Percentiles rank a stretch among this genome's conserved stretches.
Evolutionary conservation across 2,797 vertebrate species (phyloP).

Genomic region (Pyrocephalus nanus): DNA sequence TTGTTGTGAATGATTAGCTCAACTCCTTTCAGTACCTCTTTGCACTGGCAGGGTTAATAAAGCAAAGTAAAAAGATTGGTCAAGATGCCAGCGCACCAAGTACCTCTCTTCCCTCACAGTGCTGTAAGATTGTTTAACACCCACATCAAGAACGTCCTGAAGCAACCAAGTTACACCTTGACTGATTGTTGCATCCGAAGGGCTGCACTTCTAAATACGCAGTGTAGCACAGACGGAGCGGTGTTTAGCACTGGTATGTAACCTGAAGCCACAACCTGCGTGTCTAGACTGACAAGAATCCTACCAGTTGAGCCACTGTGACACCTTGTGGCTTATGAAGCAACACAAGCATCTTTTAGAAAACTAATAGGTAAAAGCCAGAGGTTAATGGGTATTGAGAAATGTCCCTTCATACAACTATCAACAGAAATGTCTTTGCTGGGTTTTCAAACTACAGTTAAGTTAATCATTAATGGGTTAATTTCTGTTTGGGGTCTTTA

Average conservation of each 20-base stretch:
- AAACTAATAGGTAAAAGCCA: background rate
- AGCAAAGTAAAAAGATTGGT: background rate
- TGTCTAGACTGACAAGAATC: slow-evolving; percentile 52
- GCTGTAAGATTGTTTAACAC: slow-evolving; percentile 18
- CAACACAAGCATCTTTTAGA: background rate
- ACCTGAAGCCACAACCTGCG: slow-evolving; percentile 14
- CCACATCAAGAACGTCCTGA: background rate
- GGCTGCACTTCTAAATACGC: background rate
- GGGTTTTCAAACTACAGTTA: background rate
- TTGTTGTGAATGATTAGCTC: background rate
- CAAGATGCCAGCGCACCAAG: background rate
- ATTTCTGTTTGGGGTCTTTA: background rate
- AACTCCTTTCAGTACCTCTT: background rate
- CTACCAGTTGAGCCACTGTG: slow-evolving; percentile 44
- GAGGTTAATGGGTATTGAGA: background rate
- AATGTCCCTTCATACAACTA: background rate
- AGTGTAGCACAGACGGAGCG: background rate
- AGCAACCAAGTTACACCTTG: background rate
- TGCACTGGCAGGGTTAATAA: background rate
- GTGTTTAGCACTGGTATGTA: background rate
- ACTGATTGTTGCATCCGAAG: background rate
- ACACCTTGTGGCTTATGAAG: slow-evolving; percentile 47
- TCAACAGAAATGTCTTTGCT: background rate
- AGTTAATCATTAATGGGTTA: background rate
- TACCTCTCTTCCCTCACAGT: background rate